Evolutionary conservation across 2,888 invertebrate species (phyloP).

Genomic region (Sisyra terminalis): DNA sequence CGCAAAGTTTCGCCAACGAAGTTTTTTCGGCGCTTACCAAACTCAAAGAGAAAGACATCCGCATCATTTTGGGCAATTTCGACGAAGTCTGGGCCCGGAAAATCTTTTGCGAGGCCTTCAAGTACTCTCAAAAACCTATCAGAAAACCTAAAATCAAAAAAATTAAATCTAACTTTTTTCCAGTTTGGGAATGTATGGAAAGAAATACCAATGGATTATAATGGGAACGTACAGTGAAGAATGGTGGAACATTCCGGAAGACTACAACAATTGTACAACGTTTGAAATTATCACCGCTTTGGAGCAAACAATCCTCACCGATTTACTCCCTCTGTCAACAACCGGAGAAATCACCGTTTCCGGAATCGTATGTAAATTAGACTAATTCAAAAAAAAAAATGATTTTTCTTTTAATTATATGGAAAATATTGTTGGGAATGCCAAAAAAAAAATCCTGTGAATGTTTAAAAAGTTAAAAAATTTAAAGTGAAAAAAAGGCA

Average conservation of each 20-base stretch:
- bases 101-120: constrained; percentile 78
- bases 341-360: constrained; percentile 76
- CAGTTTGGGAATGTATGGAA: constrained; percentile 73
- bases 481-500: no score
- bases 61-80: constrained; percentile 92
- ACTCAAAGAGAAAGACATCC: constrained; percentile 77
- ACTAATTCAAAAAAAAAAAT: no score
- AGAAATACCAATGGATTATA: constrained; percentile 90
- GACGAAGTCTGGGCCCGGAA: constrained; percentile 84
- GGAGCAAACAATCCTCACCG: constrained; percentile 78
- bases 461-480: no score
- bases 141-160: background rate
- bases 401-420: no score
- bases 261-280: constrained; percentile 47
- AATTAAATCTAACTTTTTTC: constrained; percentile 5
- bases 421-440: constrained; percentile 1
- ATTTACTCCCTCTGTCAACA: constrained; percentile 72
- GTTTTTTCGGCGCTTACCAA: constrained; percentile 62
- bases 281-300: constrained; percentile 62
- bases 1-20: constrained; percentile 85
- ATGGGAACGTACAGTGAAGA: constrained; percentile 69
- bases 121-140: constrained; percentile 14
- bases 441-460: no score
- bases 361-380: constrained; percentile 58
- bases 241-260: constrained; percentile 50